Percentiles rank a stretch among this genome's conserved stretches.
Conservation (phyloP, 2,113 vertebrate species). For the Zootoca vivipara region DNA sequence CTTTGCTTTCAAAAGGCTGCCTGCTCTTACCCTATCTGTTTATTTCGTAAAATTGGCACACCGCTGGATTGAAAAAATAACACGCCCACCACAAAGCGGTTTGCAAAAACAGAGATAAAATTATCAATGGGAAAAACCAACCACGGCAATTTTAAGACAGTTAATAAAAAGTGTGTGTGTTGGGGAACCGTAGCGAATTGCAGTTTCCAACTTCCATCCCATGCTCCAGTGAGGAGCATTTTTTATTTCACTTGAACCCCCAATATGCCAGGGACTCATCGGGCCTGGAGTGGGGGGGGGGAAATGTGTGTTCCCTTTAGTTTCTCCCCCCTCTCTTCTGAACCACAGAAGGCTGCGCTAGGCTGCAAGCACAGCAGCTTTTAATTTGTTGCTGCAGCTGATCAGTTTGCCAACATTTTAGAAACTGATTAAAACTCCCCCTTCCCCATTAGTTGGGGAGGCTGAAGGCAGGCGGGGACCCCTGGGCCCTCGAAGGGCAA, state of each 20-base stretch:
- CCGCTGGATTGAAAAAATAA: neutral
- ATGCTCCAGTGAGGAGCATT: no score
- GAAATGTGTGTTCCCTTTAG: no score
- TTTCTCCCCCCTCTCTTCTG: neutral
- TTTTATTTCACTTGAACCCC: no score
- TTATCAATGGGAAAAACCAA: neutral
- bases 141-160: no score
- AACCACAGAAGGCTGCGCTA: neutral
- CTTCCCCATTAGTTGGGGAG: neutral
- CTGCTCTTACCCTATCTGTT: neutral
- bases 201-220: neutral
- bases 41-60: neutral
- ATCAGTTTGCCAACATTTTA: neutral
- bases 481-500: neutral
- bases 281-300: no score
- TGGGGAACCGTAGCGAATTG: neutral
- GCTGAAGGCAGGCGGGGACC: neutral
- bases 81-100: no score
- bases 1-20: neutral
- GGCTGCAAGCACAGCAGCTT: neutral
- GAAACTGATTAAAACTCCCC: neutral
- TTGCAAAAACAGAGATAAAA: neutral
- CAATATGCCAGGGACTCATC: no score
- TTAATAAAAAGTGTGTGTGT: no score
- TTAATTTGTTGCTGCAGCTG: neutral